Base-by-base conservation (phyloP, 2,113 vertebrate genomes). In the Pteronura brasiliensis region DNA sequence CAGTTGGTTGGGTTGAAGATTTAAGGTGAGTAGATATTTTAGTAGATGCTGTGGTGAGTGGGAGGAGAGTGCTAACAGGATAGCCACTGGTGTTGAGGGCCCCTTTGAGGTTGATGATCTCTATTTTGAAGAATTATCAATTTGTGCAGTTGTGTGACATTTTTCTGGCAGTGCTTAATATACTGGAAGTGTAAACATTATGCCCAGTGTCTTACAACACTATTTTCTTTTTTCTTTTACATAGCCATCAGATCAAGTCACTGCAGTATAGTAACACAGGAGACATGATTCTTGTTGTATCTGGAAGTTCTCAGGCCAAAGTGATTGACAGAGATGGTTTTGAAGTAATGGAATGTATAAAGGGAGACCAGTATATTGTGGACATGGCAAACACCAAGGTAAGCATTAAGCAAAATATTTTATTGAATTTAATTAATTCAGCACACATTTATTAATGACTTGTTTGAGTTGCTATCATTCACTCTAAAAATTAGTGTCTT, bases 381-480 rank as follows among this genome's bases (percentile, higher is more conserved):
- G 99, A 99, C 98, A 99, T 99, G 99, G 99, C 99, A 59, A 99
- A 99, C 93, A 99, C 99, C 82, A 99, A 99, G 99, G 99, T 99
- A 99, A 98, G 83, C 7, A 74, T 44, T 87, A 77, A 79, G 14
- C 42, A 71, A 44, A 79, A 71, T 67, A 25, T 81, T 74, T 88
- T 44, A 90, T 49, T 89, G 36, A 91, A 59, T 88, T 96, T 44
- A 90, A 63, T 85, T 85, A 76, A 83, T 79, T 80, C 9, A 18
- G 31, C 0, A 36, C 49, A 77, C 34, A 57, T 74, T 88, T 97
- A 52, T 55, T 93, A 61, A 82, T 27, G 79, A 11, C 29, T 83
- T 82, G 15, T 63, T 93, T 91, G 29, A 76, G 10, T 82, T 77
- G n/a, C 44, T 52, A 29, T 88, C 94, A 76, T 91, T 65, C 12